phyloP scores from a whole-genome alignment of 2,797 vertebrate genomes.

The Notolepis coatsorum region DNA sequence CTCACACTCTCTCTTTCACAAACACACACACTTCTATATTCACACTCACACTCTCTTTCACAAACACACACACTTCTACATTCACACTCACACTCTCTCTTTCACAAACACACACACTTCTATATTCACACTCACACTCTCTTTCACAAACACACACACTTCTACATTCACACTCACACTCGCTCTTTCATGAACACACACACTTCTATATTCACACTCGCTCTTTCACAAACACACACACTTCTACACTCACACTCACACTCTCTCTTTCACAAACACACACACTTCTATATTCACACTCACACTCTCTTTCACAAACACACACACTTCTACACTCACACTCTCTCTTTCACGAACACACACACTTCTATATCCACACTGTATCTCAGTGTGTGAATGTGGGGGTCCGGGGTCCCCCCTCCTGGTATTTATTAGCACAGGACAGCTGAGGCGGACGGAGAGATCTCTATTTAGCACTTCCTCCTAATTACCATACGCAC shows the following conservation, averaged over 20 bases:
- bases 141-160: neutral
- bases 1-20: neutral
- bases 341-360: slow-evolving; percentile 20
- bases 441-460: slow-evolving; percentile 77
- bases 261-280: slow-evolving; percentile 3
- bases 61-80: slow-evolving; percentile 44
- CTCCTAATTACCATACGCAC: slow-evolving; percentile 63
- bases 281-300: neutral
- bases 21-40: no score
- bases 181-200: neutral
- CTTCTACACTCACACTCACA: neutral
- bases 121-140: slow-evolving; percentile 17
- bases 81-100: slow-evolving; percentile 9
- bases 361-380: slow-evolving; percentile 6
- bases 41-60: slow-evolving; percentile 9
- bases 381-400: slow-evolving; percentile 31
- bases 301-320: slow-evolving; percentile 11
- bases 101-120: slow-evolving; percentile 36
- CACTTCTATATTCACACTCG: neutral
- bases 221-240: neutral
- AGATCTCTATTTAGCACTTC: slow-evolving; percentile 82
- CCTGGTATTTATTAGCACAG: slow-evolving; percentile 75
- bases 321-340: neutral
- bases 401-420: slow-evolving; percentile 47
- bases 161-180: neutral